Base-by-base conservation (phyloP, 2,113 vertebrate genomes). In the Myiozetetes cayanensis region DNA sequence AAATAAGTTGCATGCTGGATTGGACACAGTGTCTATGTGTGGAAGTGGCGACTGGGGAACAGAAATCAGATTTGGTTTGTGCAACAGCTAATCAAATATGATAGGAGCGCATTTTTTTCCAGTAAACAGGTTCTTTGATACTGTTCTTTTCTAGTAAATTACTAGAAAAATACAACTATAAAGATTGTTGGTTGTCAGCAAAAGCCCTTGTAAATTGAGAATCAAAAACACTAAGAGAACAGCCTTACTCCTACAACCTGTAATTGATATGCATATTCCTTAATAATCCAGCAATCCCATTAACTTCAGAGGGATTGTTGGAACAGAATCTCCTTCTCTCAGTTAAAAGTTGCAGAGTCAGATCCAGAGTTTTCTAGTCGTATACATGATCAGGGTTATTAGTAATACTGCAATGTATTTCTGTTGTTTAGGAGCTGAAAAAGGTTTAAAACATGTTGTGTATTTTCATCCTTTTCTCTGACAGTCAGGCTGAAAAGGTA, bases 391-490 rank as follows among this genome's bases (percentile, higher is more conserved):
- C 82, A 44, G 81, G 62, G 71, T 85, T 41, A 73, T 73, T 70
- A 70, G 92, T 94, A 88, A 88, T 35, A 23, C 59, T 77, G 75
- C 87, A 71, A 44, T 76, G 43, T 72, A 47, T 87, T 87, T 95
- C 85, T 91, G 82, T 76, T 87, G 78, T 91, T 94, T 59, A 90
- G 82, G 85, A 89, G 84, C 76, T 93, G 88, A 81, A 77, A 95
- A 84, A 66, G 33, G 62, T 89, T 91, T 83, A 87, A 94, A 96
- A 81, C 61, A 59, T 49, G 61, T 82, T 94, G 63, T 95, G 56
- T 92, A 41, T 91, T 96, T 95, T 95, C 85, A 92, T 86, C 79
- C 80, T 94, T 90, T 94, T 90, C 47, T 90, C 83, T 93, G 73
- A 93, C 73, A 94, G 87, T 47, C 81, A 90, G 37, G 65, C 41